A percentile compares a stretch with the other conserved stretches of the same genome.
These are phyloP conservation scores for Sternarchorhynchus goeldii DNA, from an alignment of 2,797 vertebrate species.

Conservation along the genomic window DNA sequence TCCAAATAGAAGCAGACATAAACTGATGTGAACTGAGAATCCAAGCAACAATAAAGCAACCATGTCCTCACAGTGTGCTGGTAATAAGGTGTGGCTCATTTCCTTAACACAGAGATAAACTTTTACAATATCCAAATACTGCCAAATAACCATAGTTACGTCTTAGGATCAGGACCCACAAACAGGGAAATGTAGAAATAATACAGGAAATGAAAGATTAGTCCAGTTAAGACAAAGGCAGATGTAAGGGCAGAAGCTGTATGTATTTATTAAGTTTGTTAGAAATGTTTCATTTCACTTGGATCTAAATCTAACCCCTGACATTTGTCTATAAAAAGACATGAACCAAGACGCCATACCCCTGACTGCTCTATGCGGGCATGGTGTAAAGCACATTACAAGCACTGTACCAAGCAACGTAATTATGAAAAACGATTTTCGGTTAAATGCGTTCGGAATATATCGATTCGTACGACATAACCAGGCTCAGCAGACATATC, in stretches of 20 bases:
- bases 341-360: not conserved
- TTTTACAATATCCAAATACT: slow-evolving; percentile 20
- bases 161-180: not conserved
- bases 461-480: no score
- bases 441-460: no score
- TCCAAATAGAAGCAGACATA: not conserved
- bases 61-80: slow-evolving; percentile 6
- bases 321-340: not conserved
- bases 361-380: not conserved
- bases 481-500: no score
- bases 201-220: not conserved
- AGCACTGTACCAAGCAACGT: no score
- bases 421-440: no score
- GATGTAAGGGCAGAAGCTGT: not conserved
- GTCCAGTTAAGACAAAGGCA: not conserved
- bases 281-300: not conserved
- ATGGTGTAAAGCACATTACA: not conserved
- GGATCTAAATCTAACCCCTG: slow-evolving; percentile 6
- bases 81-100: slow-evolving; percentile 36
- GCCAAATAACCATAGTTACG: not conserved
- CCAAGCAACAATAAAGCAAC: slow-evolving; percentile 19
- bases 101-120: slow-evolving; percentile 16
- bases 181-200: not conserved
- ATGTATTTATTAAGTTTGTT: not conserved
- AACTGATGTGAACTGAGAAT: not conserved